Base-by-base conservation (phyloP, 2,888 invertebrate species). In the Adelphocoris suturalis region DNA sequence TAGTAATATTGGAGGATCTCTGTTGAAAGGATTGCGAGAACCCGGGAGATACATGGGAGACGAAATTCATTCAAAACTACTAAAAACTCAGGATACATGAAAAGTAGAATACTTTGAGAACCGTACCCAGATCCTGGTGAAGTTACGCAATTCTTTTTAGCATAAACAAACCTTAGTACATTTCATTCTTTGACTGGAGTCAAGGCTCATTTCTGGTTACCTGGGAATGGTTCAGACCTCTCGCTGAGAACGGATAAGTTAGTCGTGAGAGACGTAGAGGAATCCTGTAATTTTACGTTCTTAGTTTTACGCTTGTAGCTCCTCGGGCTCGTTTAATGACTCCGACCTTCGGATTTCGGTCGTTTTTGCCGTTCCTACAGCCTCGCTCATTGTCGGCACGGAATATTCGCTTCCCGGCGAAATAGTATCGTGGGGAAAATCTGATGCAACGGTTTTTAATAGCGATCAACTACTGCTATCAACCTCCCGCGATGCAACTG, bases 331-430 rank as follows among this genome's bases (percentile, higher is more conserved):
- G 16, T 68, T 68, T 68, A 23, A 68, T 68, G 68, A 68, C 23
- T 68, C 23, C 68, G 23, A 23, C 68, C 68, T 68, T 68, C 68
- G 23, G 68, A 68, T 68, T 68, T 68, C 68, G 68, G 68, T 68
- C 68, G n/a, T 19, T 68, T 68, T 68, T 68, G 68, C 68, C 27
- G 13, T 23, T 68, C 68, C 23, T 9, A 11, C 68, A 23, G 19
- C 68, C 19, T 19, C 19, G 68, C 68, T 68, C 12, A 23, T 19
- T 27, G 68, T 68, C 23, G 68, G 68, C 68, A 23, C 68, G 68
- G 27, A n/a, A 57, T n/a, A 57, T 57, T 57, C 57, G 57, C n/a
- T 16, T 37, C 37, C 37, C 37, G 37, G 7, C 7, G 37, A 12
- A 68, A 11, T 13, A 0, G 68, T 68, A 68, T 68, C 68, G 23